Conservation (phyloP, 2,888 invertebrate species). For the Folsomia candida region DNA sequence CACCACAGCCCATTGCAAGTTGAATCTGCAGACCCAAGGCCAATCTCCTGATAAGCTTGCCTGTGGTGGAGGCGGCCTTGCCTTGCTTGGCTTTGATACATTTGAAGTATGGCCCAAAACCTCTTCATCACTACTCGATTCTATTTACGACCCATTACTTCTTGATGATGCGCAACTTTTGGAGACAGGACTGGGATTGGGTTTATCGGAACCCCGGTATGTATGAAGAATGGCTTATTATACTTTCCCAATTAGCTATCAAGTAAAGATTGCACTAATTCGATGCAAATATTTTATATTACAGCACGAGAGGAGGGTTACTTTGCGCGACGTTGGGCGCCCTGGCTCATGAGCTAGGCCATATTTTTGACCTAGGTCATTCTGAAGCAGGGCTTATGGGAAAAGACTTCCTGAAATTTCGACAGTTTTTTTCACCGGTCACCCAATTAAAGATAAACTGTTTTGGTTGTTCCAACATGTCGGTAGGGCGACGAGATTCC, state of each 20-base stretch:
- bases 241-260: neutral
- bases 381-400: conserved; percentile 90
- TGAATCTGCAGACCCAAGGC: conserved; percentile 59
- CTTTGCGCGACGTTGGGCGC: conserved; percentile 90
- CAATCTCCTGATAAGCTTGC: conserved; percentile 66
- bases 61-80: conserved; percentile 85
- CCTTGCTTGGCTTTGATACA: conserved; percentile 84
- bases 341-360: conserved; percentile 90
- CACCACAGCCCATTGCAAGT: conserved; percentile 79
- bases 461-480: neutral
- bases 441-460: neutral
- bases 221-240: conserved; percentile 21
- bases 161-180: conserved; percentile 70
- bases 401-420: conserved; percentile 79
- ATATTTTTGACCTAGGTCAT: conserved; percentile 91
- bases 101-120: conserved; percentile 83
- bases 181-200: conserved; percentile 63
- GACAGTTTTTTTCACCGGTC: conserved; percentile 67
- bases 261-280: neutral
- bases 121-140: conserved; percentile 64
- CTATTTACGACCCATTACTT: conserved; percentile 19
- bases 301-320: conserved; percentile 61
- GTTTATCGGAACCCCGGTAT: too few species aligned
- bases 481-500: neutral
- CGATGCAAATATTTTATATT: neutral